These are phyloP conservation scores for Entomyzon cyanotis DNA, from an alignment of 2,113 vertebrate species.

Conservation along the genomic window DNA sequence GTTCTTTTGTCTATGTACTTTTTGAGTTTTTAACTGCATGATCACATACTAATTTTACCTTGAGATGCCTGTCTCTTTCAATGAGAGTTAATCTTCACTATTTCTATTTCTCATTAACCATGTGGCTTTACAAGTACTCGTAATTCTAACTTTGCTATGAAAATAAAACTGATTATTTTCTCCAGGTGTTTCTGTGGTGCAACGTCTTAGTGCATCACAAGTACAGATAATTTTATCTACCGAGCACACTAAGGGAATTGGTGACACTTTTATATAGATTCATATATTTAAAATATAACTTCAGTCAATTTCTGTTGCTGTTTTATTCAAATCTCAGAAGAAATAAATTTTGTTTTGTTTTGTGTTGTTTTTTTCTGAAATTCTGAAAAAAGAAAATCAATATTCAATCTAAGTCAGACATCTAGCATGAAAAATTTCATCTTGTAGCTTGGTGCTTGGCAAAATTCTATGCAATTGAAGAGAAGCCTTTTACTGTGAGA, in stretches of 20 bases:
- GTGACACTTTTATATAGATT: background rate
- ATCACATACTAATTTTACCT: background rate
- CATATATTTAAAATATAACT: background rate
- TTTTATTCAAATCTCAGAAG: background rate
- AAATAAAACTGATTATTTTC: background rate
- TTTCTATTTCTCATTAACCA: background rate
- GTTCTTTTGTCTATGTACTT: accelerated
- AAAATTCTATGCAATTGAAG: background rate
- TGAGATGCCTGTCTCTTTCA: background rate
- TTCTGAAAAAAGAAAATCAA: slow-evolving; percentile 24
- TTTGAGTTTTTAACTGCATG: background rate
- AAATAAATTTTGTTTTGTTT: background rate
- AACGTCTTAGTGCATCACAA: background rate
- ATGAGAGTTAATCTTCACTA: background rate
- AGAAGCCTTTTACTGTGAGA: background rate
- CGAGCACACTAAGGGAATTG: background rate
- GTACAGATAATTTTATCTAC: background rate
- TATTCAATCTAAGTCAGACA: slow-evolving; percentile 38
- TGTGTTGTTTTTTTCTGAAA: background rate
- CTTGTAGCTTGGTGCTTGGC: background rate
- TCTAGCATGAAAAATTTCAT: slow-evolving; percentile 13
- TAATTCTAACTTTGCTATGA: background rate
- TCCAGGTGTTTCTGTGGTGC: background rate
- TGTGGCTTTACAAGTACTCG: background rate
- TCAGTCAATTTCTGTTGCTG: background rate